Base-by-base conservation (phyloP, 2,888 invertebrate species). In the Lucinisca nassula region DNA sequence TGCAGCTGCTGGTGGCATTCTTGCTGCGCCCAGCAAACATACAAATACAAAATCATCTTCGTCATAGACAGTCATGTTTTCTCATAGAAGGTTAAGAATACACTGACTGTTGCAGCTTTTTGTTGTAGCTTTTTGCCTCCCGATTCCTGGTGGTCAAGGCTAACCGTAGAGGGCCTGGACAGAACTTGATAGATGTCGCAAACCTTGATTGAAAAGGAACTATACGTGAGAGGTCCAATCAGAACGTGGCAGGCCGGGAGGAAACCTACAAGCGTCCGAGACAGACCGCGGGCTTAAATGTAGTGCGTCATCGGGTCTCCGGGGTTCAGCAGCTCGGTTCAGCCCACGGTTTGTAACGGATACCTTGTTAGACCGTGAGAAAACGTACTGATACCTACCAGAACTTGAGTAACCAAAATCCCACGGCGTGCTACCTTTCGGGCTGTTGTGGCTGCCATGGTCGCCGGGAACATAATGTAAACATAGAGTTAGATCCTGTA, bases 31-130 rank as follows among this genome's bases (percentile, higher is more conserved):
- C 55, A 76, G 51, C 55, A 76, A 76, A 51, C 55, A 76, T 55
- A 24, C 55, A 51, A 55, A 76, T 45, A 76, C 32, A 35, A 76
- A 76, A 76, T 76, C 55, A 27, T 51, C 55, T 76, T 76, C 76
- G 24, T 75, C 75, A 27, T 75, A 0, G 32, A 35, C 4, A 49
- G 27, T 30, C 30, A 32, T 75, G 67, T 32, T 67, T 1, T 67
- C 35, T 35, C 21, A 35, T 67, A 2, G 35, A 67, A 67, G 67
- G 32, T 35, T 67, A 32, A 58, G 58, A 58, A 58, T 27, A 27
- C 58, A 58, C n/a, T n/a, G 58, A 58, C 24, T 58, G 58, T 27
- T 58, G 58, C 27, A 27, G 27, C 4, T 27, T 58, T 58, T 58
- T n/a, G n/a, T 51, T 51, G 51, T n/a, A 14, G 51, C 21, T 51